Evolutionary conservation across 2,797 vertebrate genomes (phyloP).

Genomic region (Cryptoprocta ferox): DNA sequence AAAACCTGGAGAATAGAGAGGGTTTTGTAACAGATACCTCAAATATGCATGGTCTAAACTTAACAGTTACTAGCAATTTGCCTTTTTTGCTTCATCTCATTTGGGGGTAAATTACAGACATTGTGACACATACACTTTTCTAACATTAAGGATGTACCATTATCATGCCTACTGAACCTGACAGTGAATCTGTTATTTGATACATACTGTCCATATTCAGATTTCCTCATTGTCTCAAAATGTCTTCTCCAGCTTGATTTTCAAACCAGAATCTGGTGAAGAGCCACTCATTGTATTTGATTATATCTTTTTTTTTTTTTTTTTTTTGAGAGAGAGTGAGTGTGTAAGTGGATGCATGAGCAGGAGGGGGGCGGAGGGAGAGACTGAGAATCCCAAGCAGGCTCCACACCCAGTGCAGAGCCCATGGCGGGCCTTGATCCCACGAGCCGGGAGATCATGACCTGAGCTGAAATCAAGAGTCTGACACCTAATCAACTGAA

Average conservation of each 20-base stretch:
- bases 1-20: neutral
- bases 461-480: too few relatives aligned
- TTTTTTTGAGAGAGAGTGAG: too few relatives aligned
- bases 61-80: neutral
- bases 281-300: neutral
- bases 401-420: too few relatives aligned
- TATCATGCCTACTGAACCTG: neutral
- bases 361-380: too few relatives aligned
- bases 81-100: neutral
- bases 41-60: fast-evolving
- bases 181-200: neutral
- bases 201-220: neutral
- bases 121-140: neutral
- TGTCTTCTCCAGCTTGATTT: neutral
- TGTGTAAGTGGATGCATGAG: too few relatives aligned
- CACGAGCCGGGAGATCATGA: too few relatives aligned
- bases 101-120: neutral
- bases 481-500: too few relatives aligned
- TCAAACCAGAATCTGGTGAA: neutral
- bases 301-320: neutral
- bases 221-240: neutral
- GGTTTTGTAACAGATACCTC: neutral
- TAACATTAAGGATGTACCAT: neutral
- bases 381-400: too few relatives aligned
- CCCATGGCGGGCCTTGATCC: too few relatives aligned